Conservation (phyloP, 2,888 invertebrate genomes). For the Gymnocheta viridis region DNA sequence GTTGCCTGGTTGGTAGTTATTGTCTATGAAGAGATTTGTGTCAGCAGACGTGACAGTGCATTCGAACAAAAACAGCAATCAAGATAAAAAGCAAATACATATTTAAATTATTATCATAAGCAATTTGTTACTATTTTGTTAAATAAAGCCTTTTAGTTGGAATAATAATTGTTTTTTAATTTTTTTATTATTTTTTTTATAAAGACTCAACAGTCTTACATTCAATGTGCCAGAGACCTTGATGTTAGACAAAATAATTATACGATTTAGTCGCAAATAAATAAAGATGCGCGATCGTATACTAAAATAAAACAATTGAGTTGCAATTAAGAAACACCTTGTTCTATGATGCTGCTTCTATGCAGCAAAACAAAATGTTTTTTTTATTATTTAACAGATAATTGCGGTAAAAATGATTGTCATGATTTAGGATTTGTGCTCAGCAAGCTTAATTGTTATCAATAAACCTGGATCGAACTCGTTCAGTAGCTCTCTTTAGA, state of each 20-base stretch:
- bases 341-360: conserved; percentile 16
- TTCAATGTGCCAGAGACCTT: conserved; percentile 24
- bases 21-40: background rate
- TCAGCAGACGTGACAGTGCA: conserved; percentile 15
- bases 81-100: conserved; percentile 5
- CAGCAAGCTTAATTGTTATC: too few relatives aligned
- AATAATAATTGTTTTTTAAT: conserved; percentile 4
- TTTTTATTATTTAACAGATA: background rate
- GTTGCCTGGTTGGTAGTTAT: background rate
- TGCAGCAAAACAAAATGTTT: conserved; percentile 9
- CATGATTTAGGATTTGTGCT: conserved; percentile 5
- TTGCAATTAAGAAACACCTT: conserved; percentile 45
- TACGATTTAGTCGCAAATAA: conserved; percentile 8
- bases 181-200: conserved; percentile 1
- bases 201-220: background rate
- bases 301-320: conserved; percentile 23
- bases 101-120: conserved; percentile 17
- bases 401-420: conserved; percentile 22
- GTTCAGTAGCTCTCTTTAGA: too few relatives aligned
- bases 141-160: conserved; percentile 1
- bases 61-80: conserved; percentile 1
- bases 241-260: conserved; percentile 31
- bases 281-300: background rate
- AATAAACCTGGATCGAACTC: too few relatives aligned
- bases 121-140: conserved; percentile 29